Base-by-base conservation (phyloP, 2,113 vertebrate species). In the Hyaena hyaena region DNA sequence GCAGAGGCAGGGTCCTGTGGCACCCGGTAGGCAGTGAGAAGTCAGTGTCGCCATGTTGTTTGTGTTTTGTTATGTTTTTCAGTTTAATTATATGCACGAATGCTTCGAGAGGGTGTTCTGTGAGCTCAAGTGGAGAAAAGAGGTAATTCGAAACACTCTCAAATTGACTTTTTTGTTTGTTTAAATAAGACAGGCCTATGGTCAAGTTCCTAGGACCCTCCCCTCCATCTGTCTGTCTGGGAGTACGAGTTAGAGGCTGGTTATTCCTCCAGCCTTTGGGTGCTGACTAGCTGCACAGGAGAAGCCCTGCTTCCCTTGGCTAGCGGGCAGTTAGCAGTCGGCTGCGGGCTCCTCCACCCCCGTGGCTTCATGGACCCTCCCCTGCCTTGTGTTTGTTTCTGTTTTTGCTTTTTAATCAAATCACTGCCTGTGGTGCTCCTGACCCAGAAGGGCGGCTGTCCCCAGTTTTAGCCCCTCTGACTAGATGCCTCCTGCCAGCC, bases 61-160 rank as follows among this genome's bases (percentile, higher is more conserved):
- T 80, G 80, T 43, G 92, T 96, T 61, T 95, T 61, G 58, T 65
- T 94, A 96, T 68, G 53, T 76, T 55, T 76, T 58, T 3, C 98
- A 99, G 99, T 99, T 99, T 97, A 99, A 99, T 99, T 99, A 99
- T 98, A 99, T 99, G 99, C 99, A 99, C 43, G 99, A 99, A 97
- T 99, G 99, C 98, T 99, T 99, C 19, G 99, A 99, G 98, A 99
- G 99, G 48, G 99, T 99, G 85, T 99, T 99, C 99, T 99, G 99
- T 98, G 99, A 99, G 98, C 99, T 99, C 97, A 99, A 99, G 98
- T 99, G 99, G 99, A 99, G 99, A 98, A 99, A 99, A 99, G 99
- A 99, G 99, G 99, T 99, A 99, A 96, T 94, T 90, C 43, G 87
- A 71, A 95, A 86, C 71, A 90, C 16, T 88, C 63, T 58, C 80